Base-by-base conservation (phyloP, 2,113 vertebrate genomes). In the rabbit (Oryctolagus cuniculus) region DNA sequence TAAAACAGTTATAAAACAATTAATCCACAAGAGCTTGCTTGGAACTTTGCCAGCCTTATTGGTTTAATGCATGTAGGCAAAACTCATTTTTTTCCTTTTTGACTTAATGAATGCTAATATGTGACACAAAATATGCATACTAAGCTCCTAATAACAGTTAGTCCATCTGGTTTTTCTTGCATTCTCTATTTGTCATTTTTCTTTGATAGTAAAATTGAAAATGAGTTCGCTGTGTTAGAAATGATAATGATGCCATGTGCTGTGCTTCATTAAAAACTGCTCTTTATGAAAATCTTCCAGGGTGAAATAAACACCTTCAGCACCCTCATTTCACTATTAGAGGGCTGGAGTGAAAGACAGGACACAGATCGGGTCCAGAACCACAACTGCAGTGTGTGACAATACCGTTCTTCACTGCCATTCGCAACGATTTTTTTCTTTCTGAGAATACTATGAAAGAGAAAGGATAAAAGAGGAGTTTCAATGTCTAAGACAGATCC, bases 1-100 rank as follows among this genome's bases (percentile, higher is more conserved):
- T 99, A 98, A 98, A 98, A 98, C 98, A 98, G 98, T 98, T 98
- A 98, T 98, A 98, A 99, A 98, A 98, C 98, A 98, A 99, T 98
- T 98, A 98, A 98, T 98, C 97, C 98, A 98, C 44, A 81, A 98
- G 98, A 98, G 98, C 98, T 95, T 97, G 80, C 96, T 97, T 98
- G 98, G 98, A 98, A 97, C 95, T 81, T 44, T 93, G 98, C 98
- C 98, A 98, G 97, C 94, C 94, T 98, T 98, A 98, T 98, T 98
- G 98, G 98, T 98, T 98, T 98, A 98, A 98, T 98, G 98, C 97
- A 98, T 97, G 97, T 97, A 98, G 97, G 97, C 97, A 98, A 98
- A 98, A 98, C 98, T 98, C 98, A 98, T 98, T 98, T 97, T 97
- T 97, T 91, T 97, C 87, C 90, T 95, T 95, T 98, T 98, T 97